phyloP scores from a whole-genome alignment of 2,797 vertebrate species.

The Onychomys leucogaster region DNA sequence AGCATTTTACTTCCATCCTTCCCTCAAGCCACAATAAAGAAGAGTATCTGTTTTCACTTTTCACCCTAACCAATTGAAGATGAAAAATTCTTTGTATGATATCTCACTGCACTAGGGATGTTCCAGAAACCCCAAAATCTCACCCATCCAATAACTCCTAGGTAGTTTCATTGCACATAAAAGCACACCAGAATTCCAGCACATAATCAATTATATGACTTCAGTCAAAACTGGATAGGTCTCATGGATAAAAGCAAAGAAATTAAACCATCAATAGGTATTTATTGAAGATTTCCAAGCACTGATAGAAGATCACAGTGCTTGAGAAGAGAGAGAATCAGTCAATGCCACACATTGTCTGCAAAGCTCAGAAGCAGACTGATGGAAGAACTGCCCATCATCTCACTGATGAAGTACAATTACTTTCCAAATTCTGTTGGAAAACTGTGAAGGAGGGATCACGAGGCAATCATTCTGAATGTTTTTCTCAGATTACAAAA shows the following conservation, averaged over 20 bases:
- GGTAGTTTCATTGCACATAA: not conserved
- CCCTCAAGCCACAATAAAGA: not conserved
- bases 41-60: conserved; percentile 21
- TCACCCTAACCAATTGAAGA: not conserved
- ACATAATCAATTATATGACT: not conserved
- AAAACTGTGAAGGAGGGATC: conserved; percentile 41
- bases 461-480: not conserved
- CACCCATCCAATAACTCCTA: not conserved
- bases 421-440: conserved; percentile 16
- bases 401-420: not conserved
- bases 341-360: conserved; percentile 7
- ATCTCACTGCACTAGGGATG: not conserved
- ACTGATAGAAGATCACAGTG: not conserved
- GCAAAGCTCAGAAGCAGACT: not conserved
- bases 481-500: conserved; percentile 26
- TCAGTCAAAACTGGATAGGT: not conserved
- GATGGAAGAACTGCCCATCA: not conserved
- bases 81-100: not conserved
- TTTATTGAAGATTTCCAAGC: not conserved
- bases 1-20: conserved; percentile 31
- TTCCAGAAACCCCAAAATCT: conserved; percentile 24
- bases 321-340: not conserved
- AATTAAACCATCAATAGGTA: not conserved
- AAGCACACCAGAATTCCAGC: not conserved
- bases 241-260: not conserved